Conservation (phyloP, 2,113 vertebrate genomes). For the Myocastor coypus region DNA sequence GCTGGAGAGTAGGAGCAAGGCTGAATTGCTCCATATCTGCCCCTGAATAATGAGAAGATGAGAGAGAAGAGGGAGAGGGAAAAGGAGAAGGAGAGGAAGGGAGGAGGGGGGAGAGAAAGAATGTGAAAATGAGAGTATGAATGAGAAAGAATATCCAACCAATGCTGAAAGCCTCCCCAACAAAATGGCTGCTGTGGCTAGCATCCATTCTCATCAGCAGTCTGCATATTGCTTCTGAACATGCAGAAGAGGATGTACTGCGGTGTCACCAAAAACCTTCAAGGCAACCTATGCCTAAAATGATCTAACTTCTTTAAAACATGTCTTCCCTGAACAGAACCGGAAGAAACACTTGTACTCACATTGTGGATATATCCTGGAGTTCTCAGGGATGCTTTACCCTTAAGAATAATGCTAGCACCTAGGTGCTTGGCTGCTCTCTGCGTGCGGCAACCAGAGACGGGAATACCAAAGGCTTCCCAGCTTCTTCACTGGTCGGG, state of each 20-base stretch:
- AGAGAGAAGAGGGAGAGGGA: no score
- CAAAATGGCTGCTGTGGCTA: accelerated
- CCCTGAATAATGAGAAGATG: no score
- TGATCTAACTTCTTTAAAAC: neutral
- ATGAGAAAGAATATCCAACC: neutral
- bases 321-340: neutral
- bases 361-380: neutral
- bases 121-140: no score
- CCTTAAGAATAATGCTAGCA: neutral
- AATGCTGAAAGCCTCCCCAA: no score
- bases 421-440: neutral
- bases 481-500: neutral
- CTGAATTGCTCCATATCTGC: neutral
- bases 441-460: neutral
- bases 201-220: accelerated
- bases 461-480: neutral
- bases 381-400: neutral
- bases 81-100: no score
- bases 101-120: no score
- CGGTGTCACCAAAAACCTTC: neutral
- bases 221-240: neutral
- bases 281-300: neutral
- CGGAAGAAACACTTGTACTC: neutral
- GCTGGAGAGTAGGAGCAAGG: neutral
- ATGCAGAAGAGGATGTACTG: neutral